Percentiles rank a stretch among this genome's conserved stretches.
phyloP scores from a whole-genome alignment of 2,113 vertebrate genomes.

The Phoxinus phoxinus region DNA sequence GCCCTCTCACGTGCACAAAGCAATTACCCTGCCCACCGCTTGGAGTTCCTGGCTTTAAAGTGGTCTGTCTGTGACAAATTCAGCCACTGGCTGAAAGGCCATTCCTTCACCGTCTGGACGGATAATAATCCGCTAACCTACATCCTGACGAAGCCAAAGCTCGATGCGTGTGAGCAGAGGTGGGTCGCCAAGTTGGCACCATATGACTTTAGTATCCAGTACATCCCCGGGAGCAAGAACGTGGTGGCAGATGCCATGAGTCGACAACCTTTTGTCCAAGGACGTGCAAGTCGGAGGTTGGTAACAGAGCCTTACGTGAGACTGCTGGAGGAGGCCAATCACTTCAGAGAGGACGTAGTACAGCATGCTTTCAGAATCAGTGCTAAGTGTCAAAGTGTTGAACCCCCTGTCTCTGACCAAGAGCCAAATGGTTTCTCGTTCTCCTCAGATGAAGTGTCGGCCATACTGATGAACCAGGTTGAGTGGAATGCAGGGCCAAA shows the following conservation, averaged over 20 bases:
- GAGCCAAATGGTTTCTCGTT: too few species aligned
- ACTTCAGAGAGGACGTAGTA: neutral
- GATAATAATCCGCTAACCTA: too few species aligned
- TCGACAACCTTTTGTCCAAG: neutral
- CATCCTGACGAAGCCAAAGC: neutral
- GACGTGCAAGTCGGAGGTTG: neutral
- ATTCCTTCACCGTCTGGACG: too few species aligned
- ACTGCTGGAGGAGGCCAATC: neutral
- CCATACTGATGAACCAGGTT: neutral
- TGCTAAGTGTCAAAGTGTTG: neutral
- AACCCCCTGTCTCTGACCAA: neutral
- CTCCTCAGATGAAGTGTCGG: neutral
- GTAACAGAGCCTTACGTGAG: neutral
- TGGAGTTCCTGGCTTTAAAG: neutral
- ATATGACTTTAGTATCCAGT: neutral
- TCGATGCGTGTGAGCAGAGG: neutral
- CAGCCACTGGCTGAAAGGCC: too few species aligned
- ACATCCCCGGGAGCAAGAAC: neutral
- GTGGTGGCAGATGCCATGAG: neutral
- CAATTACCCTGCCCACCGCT: slow-evolving; percentile 2
- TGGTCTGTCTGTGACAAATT: neutral
- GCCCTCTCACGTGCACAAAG: neutral
- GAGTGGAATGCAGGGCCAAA: slow-evolving; percentile 6
- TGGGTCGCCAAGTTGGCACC: neutral
- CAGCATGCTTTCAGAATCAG: slow-evolving; percentile 7